These are phyloP conservation scores for Belonocnema kinseyi DNA, from an alignment of 1,140 invertebrate genomes.

Conservation along the genomic window DNA sequence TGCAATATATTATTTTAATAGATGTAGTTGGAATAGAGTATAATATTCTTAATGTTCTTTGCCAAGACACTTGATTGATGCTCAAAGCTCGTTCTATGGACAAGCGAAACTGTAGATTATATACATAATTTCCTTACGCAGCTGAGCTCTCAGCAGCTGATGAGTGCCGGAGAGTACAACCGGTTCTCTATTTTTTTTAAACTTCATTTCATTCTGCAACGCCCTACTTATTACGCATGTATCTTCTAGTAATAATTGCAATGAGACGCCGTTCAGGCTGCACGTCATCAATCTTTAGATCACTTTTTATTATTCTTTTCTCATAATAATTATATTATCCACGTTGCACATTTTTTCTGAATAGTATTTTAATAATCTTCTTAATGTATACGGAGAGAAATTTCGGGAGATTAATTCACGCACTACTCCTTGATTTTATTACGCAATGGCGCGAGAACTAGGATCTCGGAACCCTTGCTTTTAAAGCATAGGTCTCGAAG, in stretches of 20 bases:
- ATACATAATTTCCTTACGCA: conserved; percentile 40
- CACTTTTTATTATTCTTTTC: conserved; percentile 37
- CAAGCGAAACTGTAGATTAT: neutral
- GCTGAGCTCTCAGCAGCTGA: conserved; percentile 67
- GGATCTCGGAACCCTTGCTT: too few relatives aligned
- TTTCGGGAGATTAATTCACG: too few relatives aligned
- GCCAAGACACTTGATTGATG: conserved; percentile 32
- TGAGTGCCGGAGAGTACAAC: conserved; percentile 56
- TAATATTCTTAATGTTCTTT: conserved; percentile 35
- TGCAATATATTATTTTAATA: conserved; percentile 30
- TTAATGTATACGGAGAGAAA: too few relatives aligned
- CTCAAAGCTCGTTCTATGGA: conserved; percentile 29
- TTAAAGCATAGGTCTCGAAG: too few relatives aligned
- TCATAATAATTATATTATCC: neutral
- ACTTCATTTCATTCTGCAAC: conserved; percentile 63
- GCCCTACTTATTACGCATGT: conserved; percentile 60
- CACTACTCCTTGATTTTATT: too few relatives aligned
- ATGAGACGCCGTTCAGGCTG: conserved; percentile 39
- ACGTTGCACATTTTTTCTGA: neutral
- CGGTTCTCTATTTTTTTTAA: conserved; percentile 58
- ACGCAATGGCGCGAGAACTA: too few relatives aligned
- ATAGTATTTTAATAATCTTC: too few relatives aligned
- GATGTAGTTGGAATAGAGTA: conserved; percentile 15
- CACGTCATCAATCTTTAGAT: conserved; percentile 35
- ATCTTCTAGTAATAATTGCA: conserved; percentile 16